Evolutionary conservation across 2,888 invertebrate genomes (phyloP).

Genomic region (Andrena chrysosceles): DNA sequence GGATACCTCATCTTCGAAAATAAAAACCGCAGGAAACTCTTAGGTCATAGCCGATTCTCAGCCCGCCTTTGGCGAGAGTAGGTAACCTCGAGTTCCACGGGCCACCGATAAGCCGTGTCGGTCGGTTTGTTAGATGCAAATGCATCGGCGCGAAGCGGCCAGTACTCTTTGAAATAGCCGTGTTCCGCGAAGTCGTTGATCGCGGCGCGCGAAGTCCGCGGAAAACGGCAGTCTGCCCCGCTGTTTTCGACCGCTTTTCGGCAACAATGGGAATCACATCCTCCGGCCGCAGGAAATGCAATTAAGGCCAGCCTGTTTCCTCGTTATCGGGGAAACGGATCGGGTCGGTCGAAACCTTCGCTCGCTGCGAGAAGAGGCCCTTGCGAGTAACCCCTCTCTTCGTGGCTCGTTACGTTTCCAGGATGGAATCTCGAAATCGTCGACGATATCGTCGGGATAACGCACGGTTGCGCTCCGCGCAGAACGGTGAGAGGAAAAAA

Average conservation of each 20-base stretch:
- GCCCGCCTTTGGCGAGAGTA: too few species aligned
- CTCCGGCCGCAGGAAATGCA: conserved; percentile 38
- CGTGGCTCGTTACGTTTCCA: conserved; percentile 54
- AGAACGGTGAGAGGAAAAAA: conserved; percentile 2
- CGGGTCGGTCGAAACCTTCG: conserved; percentile 30
- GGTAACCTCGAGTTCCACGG: too few species aligned
- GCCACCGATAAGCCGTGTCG: too few species aligned
- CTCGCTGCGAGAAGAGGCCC: not conserved
- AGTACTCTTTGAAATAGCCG: not conserved
- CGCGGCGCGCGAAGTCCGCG: conserved; percentile 1
- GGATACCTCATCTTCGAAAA: too few species aligned
- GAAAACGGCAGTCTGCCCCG: conserved; percentile 3
- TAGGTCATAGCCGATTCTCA: too few species aligned
- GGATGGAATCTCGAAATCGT: conserved; percentile 47
- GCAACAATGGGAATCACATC: conserved; percentile 39
- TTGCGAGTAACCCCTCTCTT: not conserved
- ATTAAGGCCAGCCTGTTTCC: conserved; percentile 53
- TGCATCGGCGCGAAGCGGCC: conserved; percentile 15
- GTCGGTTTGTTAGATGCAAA: too few species aligned
- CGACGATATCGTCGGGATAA: conserved; percentile 13
- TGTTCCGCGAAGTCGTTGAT: conserved; percentile 30
- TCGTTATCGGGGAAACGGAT: conserved; percentile 48
- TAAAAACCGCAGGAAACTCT: too few species aligned
- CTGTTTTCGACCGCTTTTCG: conserved; percentile 26
- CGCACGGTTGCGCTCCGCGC: conserved; percentile 8